A percentile compares a stretch with the other conserved stretches of the same genome.
These are phyloP conservation scores for Papilio glaucus DNA, from an alignment of 1,140 invertebrate genomes.

Conservation along the genomic window DNA sequence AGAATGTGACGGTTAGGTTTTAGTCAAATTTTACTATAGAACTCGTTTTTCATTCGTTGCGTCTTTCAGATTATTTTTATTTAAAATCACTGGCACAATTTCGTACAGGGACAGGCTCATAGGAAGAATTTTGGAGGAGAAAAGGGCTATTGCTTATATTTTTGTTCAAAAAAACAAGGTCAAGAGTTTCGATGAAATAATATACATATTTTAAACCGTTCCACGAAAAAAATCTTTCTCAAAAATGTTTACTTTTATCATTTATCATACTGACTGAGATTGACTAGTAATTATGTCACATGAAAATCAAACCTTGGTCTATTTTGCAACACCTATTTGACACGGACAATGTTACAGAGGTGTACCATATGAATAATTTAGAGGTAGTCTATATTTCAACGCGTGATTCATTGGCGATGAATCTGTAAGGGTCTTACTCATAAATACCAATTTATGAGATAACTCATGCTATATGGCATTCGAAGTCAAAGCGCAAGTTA, in stretches of 20 bases:
- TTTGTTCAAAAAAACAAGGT: too few species aligned
- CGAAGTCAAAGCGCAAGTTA: background rate
- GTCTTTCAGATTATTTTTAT: too few species aligned
- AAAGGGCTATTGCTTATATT: too few species aligned
- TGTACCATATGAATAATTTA: background rate
- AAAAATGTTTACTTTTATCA: background rate
- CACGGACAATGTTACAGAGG: too few species aligned
- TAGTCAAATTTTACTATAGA: too few species aligned
- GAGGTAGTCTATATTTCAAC: background rate
- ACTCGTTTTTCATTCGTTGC: too few species aligned
- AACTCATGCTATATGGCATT: slow-evolving; percentile 10
- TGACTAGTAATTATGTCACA: background rate
- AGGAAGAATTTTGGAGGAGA: too few species aligned
- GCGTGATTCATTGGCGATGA: background rate
- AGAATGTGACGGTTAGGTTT: too few species aligned
- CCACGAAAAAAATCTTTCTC: too few species aligned
- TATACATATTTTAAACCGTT: background rate
- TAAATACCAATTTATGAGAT: background rate
- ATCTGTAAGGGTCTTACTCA: slow-evolving; percentile 2
- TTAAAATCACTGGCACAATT: too few species aligned
- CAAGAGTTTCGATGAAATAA: too few species aligned
- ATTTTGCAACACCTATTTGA: background rate
- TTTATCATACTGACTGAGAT: background rate
- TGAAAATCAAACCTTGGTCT: background rate
- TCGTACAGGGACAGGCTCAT: too few species aligned